Evolutionary conservation across 2,888 invertebrate species (phyloP).

Genomic region (Temnothorax ravouxi): DNA sequence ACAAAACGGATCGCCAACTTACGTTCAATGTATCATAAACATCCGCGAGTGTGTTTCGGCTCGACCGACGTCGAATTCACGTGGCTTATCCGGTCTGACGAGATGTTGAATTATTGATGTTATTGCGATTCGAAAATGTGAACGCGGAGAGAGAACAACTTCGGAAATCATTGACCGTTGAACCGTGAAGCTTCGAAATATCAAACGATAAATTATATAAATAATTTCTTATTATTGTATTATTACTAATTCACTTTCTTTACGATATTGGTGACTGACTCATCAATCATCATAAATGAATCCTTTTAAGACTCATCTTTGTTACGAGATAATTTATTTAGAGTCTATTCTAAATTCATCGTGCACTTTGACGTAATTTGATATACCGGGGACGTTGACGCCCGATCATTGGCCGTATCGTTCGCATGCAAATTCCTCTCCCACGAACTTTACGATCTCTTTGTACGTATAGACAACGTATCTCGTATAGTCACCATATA

Average conservation of each 20-base stretch:
- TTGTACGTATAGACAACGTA: constrained; percentile 1
- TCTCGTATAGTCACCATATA: not conserved
- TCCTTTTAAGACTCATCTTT: not conserved
- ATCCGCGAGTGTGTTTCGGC: constrained; percentile 9
- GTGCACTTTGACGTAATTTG: constrained; percentile 13
- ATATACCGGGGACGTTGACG: constrained; percentile 3
- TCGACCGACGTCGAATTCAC: not conserved
- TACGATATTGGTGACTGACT: not conserved
- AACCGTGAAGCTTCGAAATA: not conserved
- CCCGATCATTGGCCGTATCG: constrained; percentile 23
- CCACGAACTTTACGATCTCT: constrained; percentile 26
- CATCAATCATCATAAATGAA: too few species aligned
- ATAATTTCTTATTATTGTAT: not conserved
- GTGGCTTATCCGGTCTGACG: not conserved
- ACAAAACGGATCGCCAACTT: not conserved
- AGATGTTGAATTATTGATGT: constrained; percentile 16
- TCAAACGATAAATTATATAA: not conserved
- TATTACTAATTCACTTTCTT: not conserved
- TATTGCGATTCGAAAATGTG: not conserved
- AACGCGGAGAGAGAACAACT: not conserved
- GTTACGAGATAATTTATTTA: constrained; percentile 31
- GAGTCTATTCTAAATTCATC: constrained; percentile 18
- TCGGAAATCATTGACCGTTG: not conserved
- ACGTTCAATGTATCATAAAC: not conserved
- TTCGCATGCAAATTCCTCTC: constrained; percentile 45